Base-by-base conservation (phyloP, 2,888 invertebrate species). In the Orthosia cruda region DNA sequence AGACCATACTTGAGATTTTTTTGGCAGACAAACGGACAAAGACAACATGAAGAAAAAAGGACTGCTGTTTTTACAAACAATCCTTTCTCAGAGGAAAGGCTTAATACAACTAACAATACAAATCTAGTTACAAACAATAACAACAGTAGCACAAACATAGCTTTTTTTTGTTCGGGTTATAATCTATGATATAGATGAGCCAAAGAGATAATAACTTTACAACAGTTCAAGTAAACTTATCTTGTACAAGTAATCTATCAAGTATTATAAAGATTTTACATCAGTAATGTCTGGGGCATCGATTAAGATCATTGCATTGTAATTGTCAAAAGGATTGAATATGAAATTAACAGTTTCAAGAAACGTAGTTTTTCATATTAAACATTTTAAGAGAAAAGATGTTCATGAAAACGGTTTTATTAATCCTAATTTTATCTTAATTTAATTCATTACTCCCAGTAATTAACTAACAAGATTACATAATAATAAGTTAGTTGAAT, bases 61-160 rank as follows among this genome's bases (percentile, higher is more conserved):
- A 71, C 20, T 59, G 57, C 63, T 62, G 71, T 75, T 83, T 80
- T 78, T 76, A 75, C 80, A 90, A 90, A 89, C 90, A 93, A 93
- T 92, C 93, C 93, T 92, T 94, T 93, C 89, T 84, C 77, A 76
- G 80, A 90, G 92, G 92, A 93, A 91, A 92, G 94, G 94, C 93
- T 95, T 94, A 92, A 87, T 81, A 80, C 76, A 85, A 86, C 82
- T 88, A 84, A 94, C 94, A 95, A 94, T 92, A 92, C 91, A 94
- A 95, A 94, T 95, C 93, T 90, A 86, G 87, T 94, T 93, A 94
- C 92, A 93, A 93, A 94, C 92, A 95, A 93, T 92, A 86, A 90
- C 89, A 92, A 93, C 94, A 92, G 95, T 92, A 93, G 95, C 91
- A 77, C 84, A 92, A 93, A 93, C 90, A 91, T 83, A 80, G 47